phyloP scores from a whole-genome alignment of 2,797 vertebrate species.

The Rhyacichthys aspro region DNA sequence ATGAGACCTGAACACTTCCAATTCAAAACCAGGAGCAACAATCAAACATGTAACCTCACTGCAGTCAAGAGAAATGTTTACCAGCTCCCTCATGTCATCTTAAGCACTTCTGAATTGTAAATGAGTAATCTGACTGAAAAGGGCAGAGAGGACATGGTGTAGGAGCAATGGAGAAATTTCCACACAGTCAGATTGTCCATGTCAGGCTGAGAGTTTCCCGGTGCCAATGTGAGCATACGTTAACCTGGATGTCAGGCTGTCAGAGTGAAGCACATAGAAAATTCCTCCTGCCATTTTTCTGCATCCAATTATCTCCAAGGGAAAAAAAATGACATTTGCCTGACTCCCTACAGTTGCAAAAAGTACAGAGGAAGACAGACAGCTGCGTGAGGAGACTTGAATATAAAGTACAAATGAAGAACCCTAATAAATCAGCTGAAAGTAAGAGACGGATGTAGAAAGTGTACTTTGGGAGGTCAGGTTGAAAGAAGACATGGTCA shows the following conservation, averaged over 20 bases:
- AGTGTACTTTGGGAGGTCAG: constrained; percentile 26
- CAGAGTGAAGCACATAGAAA: constrained; percentile 41
- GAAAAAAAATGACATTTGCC: constrained; percentile 64
- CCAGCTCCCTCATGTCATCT: constrained; percentile 33
- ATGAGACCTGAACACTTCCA: no score
- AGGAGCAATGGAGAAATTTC: neutral
- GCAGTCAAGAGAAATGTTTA: no score
- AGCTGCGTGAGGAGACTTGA: constrained; percentile 43
- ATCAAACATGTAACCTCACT: no score
- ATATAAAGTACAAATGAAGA: no score
- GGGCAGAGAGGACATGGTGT: constrained; percentile 21
- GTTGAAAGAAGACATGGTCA: neutral
- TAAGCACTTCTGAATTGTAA: constrained; percentile 51
- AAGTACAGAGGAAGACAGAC: constrained; percentile 47
- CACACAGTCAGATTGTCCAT: constrained; percentile 33
- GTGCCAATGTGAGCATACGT: constrained; percentile 38
- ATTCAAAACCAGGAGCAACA: no score
- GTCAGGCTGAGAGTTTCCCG: constrained; percentile 30
- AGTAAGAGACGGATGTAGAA: constrained; percentile 41
- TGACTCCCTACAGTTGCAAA: constrained; percentile 35
- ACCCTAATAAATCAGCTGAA: constrained; percentile 41
- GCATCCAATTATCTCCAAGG: constrained; percentile 69
- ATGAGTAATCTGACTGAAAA: constrained; percentile 52
- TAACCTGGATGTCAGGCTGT: constrained; percentile 62
- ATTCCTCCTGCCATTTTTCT: constrained; percentile 49